These are phyloP conservation scores for Thelaira solivaga DNA, from an alignment of 2,888 invertebrate species.

Conservation along the genomic window DNA sequence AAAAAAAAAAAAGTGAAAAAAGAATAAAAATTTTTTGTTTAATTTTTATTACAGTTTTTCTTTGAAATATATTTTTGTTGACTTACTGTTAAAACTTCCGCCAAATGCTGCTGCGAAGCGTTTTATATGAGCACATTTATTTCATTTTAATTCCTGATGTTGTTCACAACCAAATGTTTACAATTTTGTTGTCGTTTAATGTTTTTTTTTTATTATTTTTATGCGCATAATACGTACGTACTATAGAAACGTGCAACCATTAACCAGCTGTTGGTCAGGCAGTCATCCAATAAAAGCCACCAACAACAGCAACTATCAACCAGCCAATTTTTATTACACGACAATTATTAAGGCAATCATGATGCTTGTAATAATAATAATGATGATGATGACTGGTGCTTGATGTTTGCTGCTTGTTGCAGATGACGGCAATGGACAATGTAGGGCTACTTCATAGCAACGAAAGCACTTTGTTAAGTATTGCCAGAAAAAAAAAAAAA, in stretches of 20 bases:
- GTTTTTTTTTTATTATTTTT: background rate
- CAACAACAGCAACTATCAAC: background rate
- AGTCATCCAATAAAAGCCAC: slow-evolving; percentile 9
- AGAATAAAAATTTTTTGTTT: background rate
- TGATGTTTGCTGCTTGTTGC: background rate
- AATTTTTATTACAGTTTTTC: background rate
- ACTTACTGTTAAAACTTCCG: slow-evolving; percentile 53
- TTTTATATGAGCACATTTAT: slow-evolving; percentile 44
- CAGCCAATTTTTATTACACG: slow-evolving; percentile 32
- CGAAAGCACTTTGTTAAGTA: slow-evolving; percentile 1
- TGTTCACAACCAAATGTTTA: slow-evolving; percentile 36
- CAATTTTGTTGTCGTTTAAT: slow-evolving; percentile 1
- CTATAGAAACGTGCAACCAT: slow-evolving; percentile 19
- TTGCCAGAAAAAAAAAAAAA: slow-evolving; percentile 20
- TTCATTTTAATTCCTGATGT: slow-evolving; percentile 15
- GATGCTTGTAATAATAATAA: background rate
- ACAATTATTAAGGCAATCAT: slow-evolving; percentile 8
- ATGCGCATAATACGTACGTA: slow-evolving; percentile 4
- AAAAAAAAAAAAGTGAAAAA: background rate
- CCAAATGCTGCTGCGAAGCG: slow-evolving; percentile 17
- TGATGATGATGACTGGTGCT: background rate
- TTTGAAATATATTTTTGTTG: slow-evolving; percentile 34
- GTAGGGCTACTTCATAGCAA: background rate
- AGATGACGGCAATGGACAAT: background rate
- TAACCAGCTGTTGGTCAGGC: slow-evolving; percentile 12